Evolutionary conservation across 2,113 vertebrate genomes (phyloP).

Genomic region (Cepphus grylle): DNA sequence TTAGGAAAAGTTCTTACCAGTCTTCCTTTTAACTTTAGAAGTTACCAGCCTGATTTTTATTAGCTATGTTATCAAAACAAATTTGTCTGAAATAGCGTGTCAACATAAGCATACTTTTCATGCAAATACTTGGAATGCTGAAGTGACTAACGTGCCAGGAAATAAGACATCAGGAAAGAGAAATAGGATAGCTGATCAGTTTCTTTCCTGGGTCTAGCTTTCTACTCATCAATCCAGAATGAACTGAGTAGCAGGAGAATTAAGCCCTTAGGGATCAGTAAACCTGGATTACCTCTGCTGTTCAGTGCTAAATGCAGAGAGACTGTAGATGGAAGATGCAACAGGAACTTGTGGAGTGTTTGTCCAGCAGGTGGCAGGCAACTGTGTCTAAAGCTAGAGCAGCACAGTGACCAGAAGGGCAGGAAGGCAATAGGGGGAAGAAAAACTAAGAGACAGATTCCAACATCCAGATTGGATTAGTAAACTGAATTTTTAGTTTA

Average conservation of each 20-base stretch:
- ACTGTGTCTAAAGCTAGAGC: not conserved
- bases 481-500: not conserved
- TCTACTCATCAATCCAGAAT: not conserved
- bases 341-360: not conserved
- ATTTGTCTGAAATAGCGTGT: not conserved
- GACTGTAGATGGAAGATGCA: not conserved
- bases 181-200: not conserved
- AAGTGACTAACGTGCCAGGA: not conserved
- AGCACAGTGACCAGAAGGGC: too few relatives aligned
- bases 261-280: not conserved
- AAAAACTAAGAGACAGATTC: not conserved
- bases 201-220: not conserved
- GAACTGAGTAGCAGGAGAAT: not conserved
- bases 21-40: not conserved
- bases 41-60: not conserved
- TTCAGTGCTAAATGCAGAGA: not conserved
- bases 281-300: not conserved
- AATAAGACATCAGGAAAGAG: not conserved
- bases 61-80: not conserved
- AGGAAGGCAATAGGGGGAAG: fast-evolving
- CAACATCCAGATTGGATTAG: not conserved
- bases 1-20: not conserved
- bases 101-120: not conserved
- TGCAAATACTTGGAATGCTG: not conserved
- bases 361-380: not conserved